Conservation (phyloP, 2,113 vertebrate genomes). For the Upupa epops region DNA sequence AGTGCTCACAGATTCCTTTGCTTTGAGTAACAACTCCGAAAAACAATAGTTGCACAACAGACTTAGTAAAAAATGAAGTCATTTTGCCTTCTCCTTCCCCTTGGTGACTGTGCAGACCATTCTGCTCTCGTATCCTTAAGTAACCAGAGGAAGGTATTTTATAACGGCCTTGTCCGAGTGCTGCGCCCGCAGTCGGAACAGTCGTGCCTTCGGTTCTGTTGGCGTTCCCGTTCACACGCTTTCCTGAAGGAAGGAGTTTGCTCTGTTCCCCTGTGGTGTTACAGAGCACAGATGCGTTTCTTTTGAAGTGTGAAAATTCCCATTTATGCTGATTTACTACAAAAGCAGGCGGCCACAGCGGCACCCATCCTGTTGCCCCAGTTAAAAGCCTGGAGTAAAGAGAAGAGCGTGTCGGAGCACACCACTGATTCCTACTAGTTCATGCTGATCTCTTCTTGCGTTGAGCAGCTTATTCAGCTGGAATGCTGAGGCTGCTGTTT, state of each 20-base stretch:
- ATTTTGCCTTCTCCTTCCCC: neutral
- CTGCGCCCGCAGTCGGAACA: neutral
- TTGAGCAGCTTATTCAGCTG: neutral
- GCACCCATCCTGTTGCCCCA: neutral
- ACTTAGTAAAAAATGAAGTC: neutral
- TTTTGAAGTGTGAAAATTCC: neutral
- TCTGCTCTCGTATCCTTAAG: neutral
- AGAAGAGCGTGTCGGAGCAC: neutral
- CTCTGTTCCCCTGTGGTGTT: neutral
- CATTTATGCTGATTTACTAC: neutral
- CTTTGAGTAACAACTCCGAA: constrained; percentile 20
- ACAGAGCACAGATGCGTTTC: neutral
- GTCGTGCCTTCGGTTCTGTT: neutral
- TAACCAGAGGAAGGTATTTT: neutral
- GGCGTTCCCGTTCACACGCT: neutral
- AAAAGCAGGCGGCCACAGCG: too few relatives aligned
- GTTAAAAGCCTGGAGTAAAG: neutral
- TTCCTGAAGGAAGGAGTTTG: neutral
- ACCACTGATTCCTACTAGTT: neutral
- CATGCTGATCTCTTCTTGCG: neutral
- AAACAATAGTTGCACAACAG: constrained; percentile 18
- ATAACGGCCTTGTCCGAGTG: neutral
- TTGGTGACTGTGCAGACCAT: neutral
- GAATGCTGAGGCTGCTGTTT: neutral
- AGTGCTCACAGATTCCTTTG: neutral